Conservation (phyloP, 2,113 vertebrate species). For the Pagrus major region DNA sequence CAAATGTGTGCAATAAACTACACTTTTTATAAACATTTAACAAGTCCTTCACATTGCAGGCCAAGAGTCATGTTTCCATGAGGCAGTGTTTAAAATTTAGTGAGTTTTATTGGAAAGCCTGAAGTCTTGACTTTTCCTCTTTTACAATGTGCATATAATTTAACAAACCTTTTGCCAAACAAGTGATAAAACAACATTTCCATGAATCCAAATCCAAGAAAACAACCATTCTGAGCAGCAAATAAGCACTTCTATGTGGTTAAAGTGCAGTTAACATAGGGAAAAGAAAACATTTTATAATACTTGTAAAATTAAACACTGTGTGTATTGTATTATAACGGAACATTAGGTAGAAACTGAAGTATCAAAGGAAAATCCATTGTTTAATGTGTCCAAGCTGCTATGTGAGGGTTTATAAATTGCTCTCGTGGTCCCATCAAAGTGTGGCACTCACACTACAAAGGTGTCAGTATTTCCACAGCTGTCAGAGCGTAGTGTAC, state of each 20-base stretch:
- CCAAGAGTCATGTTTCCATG: slow-evolving; percentile 26
- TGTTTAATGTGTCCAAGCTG: not conserved
- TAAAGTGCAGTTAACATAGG: not conserved
- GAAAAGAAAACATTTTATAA: not conserved
- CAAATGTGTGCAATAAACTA: slow-evolving; percentile 17
- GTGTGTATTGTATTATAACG: not conserved
- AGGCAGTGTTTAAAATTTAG: slow-evolving; percentile 14
- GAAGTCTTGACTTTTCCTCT: slow-evolving; percentile 19
- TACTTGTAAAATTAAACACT: not conserved
- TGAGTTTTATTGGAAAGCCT: slow-evolving; percentile 20
- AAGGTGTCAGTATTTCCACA: slow-evolving; percentile 34
- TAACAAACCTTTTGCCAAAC: not conserved
- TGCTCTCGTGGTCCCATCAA: not conserved
- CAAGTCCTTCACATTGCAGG: not conserved
- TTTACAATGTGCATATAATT: slow-evolving; percentile 16
- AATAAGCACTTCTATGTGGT: not conserved
- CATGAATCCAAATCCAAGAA: not conserved
- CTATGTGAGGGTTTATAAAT: slow-evolving; percentile 3
- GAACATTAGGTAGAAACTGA: not conserved
- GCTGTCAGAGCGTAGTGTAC: slow-evolving; percentile 46
- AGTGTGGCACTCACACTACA: not conserved
- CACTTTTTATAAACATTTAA: not conserved
- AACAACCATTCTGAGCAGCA: not conserved
- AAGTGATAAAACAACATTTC: not conserved
- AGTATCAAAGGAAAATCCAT: not conserved